Evolutionary conservation across 2,888 invertebrate genomes (phyloP), one percentile per base, ranked within the genome.

Genomic region (Agrypnus murinus): DNA sequence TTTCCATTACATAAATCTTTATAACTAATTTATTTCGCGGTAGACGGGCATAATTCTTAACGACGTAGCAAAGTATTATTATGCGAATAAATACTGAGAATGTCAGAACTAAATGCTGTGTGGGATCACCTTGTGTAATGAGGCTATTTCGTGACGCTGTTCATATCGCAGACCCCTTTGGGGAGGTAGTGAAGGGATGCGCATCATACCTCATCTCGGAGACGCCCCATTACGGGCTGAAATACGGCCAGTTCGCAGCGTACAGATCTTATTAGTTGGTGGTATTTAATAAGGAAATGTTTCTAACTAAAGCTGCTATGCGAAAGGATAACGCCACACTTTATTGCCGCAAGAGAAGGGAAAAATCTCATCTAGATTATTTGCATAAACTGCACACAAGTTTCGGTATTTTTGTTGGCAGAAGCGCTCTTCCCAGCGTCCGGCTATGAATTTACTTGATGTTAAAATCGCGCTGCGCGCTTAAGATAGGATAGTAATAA

Each of bases 1-100:
- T 82, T 83, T 82, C 84, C 84, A 84, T 84, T 83, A 83, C 83
- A 84, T 83, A 83, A 84, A 83, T 84, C 83, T 84, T 82, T 83
- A 84, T 83, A 82, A 82, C 81, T 82, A 82, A 83, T 83, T 83
- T 82, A 84, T 83, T 81, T 81, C 81, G 76, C 77, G 75, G 78
- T 74, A 81, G 82, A 81, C 80, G 79, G 79, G 79, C 79, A 79
- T 79, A 77, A 79, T 77, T 78, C 77, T 77, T 78, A 77, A 80
- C 79, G 78, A 78, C 77, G 75, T 74, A 74, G 77, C 78, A 78
- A 78, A 80, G 81, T 89, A 89, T 89, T 89, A 89, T 89, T 89
- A 89, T 89, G 89, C 88, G 89, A 88, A 89, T 89, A 89, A 89
- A 89, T 89, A 89, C 89, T 89, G 87, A 84, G 86, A 88, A 88